A percentile compares a stretch with the other conserved stretches of the same genome.
Conservation (phyloP, 2,113 vertebrate species). For the Bungarus multicinctus region DNA sequence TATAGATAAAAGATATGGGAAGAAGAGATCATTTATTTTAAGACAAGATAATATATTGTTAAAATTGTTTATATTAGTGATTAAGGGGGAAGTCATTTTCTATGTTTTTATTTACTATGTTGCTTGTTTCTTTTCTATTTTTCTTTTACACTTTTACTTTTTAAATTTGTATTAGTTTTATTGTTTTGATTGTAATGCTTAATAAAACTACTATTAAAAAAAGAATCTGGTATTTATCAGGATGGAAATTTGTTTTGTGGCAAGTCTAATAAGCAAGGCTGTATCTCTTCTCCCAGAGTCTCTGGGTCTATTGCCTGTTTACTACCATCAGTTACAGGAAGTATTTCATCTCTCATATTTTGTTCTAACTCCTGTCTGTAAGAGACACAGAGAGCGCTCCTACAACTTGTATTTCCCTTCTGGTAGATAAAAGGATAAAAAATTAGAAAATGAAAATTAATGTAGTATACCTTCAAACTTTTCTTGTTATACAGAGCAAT, state of each 20-base stretch:
- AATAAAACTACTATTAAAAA: no score
- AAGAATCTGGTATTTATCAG: neutral
- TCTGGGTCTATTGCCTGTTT: neutral
- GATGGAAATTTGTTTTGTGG: neutral
- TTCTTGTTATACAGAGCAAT: neutral
- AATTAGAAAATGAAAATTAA: neutral
- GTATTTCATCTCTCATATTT: neutral
- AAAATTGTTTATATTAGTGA: no score
- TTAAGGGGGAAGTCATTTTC: no score
- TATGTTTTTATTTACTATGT: no score
- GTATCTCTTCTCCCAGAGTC: neutral
- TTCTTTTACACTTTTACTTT: no score
- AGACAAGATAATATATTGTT: no score
- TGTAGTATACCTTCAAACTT: neutral
- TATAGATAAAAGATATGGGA: no score
- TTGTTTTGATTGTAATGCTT: no score
- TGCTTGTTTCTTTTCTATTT: no score
- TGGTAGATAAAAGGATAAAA: neutral
- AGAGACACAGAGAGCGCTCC: neutral
- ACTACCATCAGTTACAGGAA: neutral
- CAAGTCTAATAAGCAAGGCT: neutral
- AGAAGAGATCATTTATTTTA: no score
- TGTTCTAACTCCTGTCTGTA: neutral
- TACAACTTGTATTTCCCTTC: neutral
- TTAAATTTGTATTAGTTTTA: no score